Evolutionary conservation across 2,797 vertebrate genomes (phyloP), one percentile per base, ranked within the genome.

Genomic region (Nyctibius grandis): DNA sequence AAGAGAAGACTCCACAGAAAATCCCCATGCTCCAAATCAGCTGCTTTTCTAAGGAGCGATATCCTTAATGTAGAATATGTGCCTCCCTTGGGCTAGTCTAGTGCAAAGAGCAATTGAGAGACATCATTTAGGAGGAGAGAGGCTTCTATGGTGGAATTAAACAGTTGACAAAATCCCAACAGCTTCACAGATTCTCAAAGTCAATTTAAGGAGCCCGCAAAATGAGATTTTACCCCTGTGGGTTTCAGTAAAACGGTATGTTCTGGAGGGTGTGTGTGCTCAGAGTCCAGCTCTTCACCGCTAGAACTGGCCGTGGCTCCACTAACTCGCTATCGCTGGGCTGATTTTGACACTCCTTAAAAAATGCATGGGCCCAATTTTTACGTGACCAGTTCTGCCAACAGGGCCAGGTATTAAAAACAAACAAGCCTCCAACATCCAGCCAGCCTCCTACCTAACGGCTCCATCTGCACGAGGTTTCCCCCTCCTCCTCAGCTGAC

Each of bases 91-190:
- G 89, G 95, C 88, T 89, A 95, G 56, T 68, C 86, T 74, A 83
- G 86, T 92, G 89, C 90, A 94, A 96, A 95, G 90, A 94, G 95
- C 91, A 91, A 92, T 92, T 85, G 86, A 91, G 91, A 93, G 90
- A 60, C 84, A 78, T 77, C 72, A 65, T 95, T 83, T 91, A 78
- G 94, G 95, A 92, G 92, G 84, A 95, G 91, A 92, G 91, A 95
- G 67, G 81, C 78, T 91, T 87, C 92, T 92, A 0, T 68, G 80
- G 3, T 75, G 81, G 88, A 95, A 97, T 96, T 93, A 89, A 96
- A 88, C 57, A 95, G 90, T 56, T 95, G 92, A 95, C 81, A 95
- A 95, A 96, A 92, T 96, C 95, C 88, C 91, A 93, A 60, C 86
- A 96, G 94, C 88, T 94, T 83, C 74, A 87, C 77, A 93, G 90